Conservation (phyloP, 2,888 invertebrate species). For the Lasioglossum calceatum region DNA sequence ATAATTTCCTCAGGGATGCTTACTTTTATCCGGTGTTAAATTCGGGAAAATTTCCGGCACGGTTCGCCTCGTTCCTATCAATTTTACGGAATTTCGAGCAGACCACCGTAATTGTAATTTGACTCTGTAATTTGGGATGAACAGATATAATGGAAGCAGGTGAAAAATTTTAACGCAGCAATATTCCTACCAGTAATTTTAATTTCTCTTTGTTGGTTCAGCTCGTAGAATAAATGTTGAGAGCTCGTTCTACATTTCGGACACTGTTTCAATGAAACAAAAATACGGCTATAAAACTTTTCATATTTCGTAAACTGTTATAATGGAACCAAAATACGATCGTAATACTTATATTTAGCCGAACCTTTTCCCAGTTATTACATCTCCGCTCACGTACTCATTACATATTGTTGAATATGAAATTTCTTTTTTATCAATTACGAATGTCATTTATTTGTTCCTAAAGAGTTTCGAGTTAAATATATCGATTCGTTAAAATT, state of each 20-base stretch:
- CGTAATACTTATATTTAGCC: neutral
- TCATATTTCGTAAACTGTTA: neutral
- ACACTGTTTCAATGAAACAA: neutral
- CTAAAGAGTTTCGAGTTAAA: too few species aligned
- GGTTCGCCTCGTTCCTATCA: neutral
- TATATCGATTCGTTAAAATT: too few species aligned
- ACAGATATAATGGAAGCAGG: neutral
- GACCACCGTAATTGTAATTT: neutral
- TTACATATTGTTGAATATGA: too few species aligned
- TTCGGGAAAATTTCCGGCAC: slow-evolving; percentile 20
- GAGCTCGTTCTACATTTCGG: neutral
- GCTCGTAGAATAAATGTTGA: neutral
- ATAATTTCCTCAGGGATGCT: slow-evolving; percentile 18
- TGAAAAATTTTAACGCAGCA: neutral
- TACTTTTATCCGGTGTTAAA: slow-evolving; percentile 36
- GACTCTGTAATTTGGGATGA: neutral
- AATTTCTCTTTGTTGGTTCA: neutral
- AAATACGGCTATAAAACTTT: neutral
- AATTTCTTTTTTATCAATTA: too few species aligned
- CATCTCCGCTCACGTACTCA: neutral
- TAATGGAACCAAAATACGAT: neutral
- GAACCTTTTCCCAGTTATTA: neutral
- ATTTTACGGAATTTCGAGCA: slow-evolving; percentile 8
- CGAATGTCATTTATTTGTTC: too few species aligned
- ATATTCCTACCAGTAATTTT: neutral